phyloP scores from a whole-genome alignment of 2,888 invertebrate species.

The Ormyrus labotus region DNA sequence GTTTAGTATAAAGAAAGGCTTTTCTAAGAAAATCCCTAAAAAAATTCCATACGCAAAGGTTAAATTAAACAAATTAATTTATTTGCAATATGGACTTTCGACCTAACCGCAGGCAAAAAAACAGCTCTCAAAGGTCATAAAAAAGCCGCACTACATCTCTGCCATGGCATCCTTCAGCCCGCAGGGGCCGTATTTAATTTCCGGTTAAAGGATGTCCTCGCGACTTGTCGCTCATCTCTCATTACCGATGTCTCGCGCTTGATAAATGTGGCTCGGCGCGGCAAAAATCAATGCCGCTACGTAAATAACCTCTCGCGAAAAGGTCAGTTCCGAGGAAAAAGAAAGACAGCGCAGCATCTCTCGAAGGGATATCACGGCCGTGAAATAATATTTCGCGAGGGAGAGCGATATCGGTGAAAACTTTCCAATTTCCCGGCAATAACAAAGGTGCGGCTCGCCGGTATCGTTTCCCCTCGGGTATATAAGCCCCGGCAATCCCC shows the following conservation, averaged over 20 bases:
- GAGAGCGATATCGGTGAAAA: constrained; percentile 63
- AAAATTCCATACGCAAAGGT: too few relatives aligned
- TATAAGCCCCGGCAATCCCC: constrained; percentile 37
- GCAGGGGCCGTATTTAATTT: constrained; percentile 66
- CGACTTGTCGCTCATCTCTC: constrained; percentile 53
- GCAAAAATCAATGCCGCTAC: neutral
- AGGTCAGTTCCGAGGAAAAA: constrained; percentile 8
- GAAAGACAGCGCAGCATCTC: constrained; percentile 16
- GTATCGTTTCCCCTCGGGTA: constrained; percentile 57
- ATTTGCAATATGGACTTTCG: too few relatives aligned
- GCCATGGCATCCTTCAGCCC: too few relatives aligned
- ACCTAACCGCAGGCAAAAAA: too few relatives aligned
- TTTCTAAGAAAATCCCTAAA: too few relatives aligned
- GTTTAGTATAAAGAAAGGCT: too few relatives aligned
- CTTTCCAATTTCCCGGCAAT: constrained; percentile 67
- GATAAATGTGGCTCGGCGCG: constrained; percentile 9
- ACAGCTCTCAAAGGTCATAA: too few relatives aligned
- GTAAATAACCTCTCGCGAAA: neutral
- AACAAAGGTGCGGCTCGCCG: constrained; percentile 61
- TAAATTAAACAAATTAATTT: too few relatives aligned
- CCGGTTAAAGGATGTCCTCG: constrained; percentile 58
- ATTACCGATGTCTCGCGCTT: neutral
- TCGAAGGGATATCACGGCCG: constrained; percentile 54
- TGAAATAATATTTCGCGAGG: constrained; percentile 63
- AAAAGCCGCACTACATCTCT: too few relatives aligned